These are phyloP conservation scores for Cyanoliseus patagonus DNA, from an alignment of 2,113 vertebrate species.

Conservation along the genomic window DNA sequence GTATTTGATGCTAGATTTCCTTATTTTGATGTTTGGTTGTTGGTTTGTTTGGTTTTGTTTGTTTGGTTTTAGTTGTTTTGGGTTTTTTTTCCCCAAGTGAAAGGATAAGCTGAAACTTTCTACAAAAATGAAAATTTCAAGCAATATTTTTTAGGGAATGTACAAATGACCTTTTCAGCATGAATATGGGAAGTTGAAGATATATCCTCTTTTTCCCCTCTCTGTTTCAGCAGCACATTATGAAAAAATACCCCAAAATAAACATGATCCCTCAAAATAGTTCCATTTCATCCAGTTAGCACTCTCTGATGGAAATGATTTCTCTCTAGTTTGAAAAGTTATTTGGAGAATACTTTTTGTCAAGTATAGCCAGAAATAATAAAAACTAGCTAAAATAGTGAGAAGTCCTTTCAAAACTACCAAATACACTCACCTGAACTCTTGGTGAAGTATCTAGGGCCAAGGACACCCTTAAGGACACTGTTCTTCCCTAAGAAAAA, in stretches of 20 bases:
- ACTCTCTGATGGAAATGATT: not conserved
- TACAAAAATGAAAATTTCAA: not conserved
- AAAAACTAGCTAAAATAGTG: not conserved
- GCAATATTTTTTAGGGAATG: not conserved
- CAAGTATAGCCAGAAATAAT: not conserved
- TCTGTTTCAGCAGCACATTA: not conserved
- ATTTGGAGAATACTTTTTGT: not conserved
- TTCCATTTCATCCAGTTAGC: not conserved
- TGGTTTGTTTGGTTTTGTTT: not conserved
- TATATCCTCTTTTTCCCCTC: not conserved
- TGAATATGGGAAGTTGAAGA: not conserved
- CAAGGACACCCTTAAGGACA: not conserved
- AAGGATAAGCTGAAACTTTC: not conserved
- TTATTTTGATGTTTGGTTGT: not conserved
- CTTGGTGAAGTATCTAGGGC: not conserved
- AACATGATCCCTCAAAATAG: not conserved
- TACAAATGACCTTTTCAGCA: not conserved
- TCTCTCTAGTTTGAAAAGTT: not conserved
- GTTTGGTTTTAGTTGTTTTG: not conserved
- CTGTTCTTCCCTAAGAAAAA: not conserved
- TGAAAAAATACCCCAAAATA: not conserved
- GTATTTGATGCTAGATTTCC: not conserved
- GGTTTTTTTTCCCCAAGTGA: rapidly evolving
- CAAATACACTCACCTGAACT: not conserved
- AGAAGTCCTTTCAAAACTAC: not conserved